Evolutionary conservation across 2,888 invertebrate species (phyloP), one percentile per base, ranked within the genome.

Genomic region (Lasioglossum pauxillum): DNA sequence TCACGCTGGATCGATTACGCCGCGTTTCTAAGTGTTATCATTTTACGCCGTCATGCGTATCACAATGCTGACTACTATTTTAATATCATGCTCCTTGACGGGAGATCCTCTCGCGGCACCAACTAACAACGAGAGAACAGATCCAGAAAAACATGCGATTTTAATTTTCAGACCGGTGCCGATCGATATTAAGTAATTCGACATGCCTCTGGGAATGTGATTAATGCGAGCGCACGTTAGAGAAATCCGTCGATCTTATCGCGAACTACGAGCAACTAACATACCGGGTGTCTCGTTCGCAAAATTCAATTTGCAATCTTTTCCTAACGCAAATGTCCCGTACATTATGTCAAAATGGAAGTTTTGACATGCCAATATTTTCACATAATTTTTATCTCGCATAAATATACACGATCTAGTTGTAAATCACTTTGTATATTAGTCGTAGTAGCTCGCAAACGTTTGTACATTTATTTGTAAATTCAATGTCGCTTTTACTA

Each of bases 1-100:
- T 87, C 80, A 82, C 72, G 78, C 60, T 64, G 80, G 80, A 87
- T 87, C 83, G 86, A 86, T 86, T 86, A 81, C 76, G 72, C 31
- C 49, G 72, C 64, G 72, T 81, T 84, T 81, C 81, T 72, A 77
- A 31, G 75, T 46, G 72, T 86, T 83, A 79, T 83, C 81, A 69
- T 78, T 84, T 86, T 60, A 80, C 80, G 78, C 53, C 53, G 73
- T 75, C 73, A 49, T 77, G 75, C 75, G 46, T 75, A 73, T 49
- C 23, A 74, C 60, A 60, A 76, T 53, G 69, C 60, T 35, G 75
- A 27, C 27, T 72, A 77, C 72, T 38, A 81, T 67, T 82, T 86
- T 82, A 86, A 79, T 74, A 49, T 5, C 71, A 67, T 49, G 49
- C 75, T 72, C 41, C 44, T 16, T 2, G 41, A n/a, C 53, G 31